phyloP scores from a whole-genome alignment of 2,113 vertebrate species.

The Saguinus imperator region DNA sequence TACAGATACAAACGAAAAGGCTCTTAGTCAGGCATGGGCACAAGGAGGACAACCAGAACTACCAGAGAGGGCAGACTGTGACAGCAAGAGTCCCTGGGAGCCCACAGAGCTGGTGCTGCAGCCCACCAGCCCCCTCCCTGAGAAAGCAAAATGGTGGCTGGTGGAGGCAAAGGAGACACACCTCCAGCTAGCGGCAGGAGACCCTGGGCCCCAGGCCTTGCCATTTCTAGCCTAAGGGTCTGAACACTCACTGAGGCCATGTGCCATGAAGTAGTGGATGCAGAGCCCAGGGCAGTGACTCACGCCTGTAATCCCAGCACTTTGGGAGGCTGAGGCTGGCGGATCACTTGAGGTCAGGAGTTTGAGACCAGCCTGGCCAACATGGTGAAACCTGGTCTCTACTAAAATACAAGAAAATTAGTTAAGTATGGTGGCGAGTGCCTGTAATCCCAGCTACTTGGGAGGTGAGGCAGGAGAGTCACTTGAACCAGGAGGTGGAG shows the following conservation, averaged over 20 bases:
- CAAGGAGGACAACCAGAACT: neutral
- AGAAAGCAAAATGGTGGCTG: neutral
- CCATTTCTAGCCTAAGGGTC: neutral
- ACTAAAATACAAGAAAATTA: too few relatives aligned
- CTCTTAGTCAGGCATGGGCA: neutral
- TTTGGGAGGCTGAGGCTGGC: too few relatives aligned
- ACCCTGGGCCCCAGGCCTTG: neutral
- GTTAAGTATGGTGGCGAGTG: rapidly evolving
- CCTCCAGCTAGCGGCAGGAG: neutral
- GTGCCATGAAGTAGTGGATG: neutral
- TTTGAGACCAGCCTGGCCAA: too few relatives aligned
- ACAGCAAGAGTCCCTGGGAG: neutral
- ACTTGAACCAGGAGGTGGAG: rapidly evolving
- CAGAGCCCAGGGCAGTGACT: too few relatives aligned
- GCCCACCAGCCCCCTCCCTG: too few relatives aligned
- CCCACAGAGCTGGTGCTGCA: neutral
- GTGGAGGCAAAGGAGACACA: neutral
- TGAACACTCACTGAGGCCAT: neutral
- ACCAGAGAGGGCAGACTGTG: too few relatives aligned
- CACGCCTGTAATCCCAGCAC: too few relatives aligned
- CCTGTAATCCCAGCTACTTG: too few relatives aligned
- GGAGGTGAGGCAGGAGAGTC: too few relatives aligned
- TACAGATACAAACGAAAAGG: neutral
- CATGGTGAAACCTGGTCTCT: too few relatives aligned
- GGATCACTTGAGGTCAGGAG: too few relatives aligned